Conservation (phyloP, 2,113 vertebrate species). For the Archocentrus centrarchus region DNA sequence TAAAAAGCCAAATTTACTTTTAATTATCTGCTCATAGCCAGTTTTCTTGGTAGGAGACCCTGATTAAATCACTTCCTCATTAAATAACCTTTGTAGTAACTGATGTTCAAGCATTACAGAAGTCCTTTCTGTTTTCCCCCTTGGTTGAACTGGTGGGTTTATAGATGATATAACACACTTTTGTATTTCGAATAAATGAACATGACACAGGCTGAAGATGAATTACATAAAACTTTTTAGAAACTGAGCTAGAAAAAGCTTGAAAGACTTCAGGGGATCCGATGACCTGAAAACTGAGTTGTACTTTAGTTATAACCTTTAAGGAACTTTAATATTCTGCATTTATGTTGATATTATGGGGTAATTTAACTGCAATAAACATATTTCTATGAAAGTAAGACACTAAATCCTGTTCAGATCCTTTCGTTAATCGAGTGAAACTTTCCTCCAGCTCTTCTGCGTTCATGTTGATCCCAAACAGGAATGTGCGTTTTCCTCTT, state of each 20-base stretch:
- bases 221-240: not conserved
- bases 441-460: not conserved
- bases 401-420: not conserved
- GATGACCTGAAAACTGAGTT: not conserved
- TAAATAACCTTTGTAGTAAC: not conserved
- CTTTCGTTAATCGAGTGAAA: not conserved
- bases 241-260: not conserved
- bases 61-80: not conserved
- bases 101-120: not conserved
- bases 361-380: not conserved
- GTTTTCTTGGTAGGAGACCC: not conserved
- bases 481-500: not conserved
- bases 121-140: not conserved
- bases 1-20: not conserved
- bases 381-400: not conserved
- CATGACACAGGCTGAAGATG: not conserved
- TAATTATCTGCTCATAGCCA: too few relatives aligned
- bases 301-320: not conserved
- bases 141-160: not conserved
- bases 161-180: not conserved
- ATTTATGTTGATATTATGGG: accelerated
- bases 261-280: not conserved
- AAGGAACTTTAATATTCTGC: not conserved
- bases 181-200: not conserved
- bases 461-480: not conserved